Conservation (phyloP, 2,113 vertebrate genomes). For the Rallus limicola region DNA sequence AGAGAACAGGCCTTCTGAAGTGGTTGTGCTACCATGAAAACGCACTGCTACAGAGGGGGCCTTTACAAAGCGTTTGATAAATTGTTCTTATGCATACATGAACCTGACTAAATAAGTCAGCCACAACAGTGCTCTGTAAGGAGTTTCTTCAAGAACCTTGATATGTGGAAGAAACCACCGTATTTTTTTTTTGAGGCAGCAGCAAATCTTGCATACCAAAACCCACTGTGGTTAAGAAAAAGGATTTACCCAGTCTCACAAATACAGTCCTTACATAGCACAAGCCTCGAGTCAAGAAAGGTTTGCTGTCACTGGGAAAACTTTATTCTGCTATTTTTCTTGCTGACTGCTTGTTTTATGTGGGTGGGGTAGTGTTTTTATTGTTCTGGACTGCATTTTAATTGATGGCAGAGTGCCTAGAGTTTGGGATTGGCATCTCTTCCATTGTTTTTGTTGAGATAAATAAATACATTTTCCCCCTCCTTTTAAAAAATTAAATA, state of each 20-base stretch:
- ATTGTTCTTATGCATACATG: not conserved
- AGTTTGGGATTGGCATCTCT: constrained; percentile 52
- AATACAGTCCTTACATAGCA: not conserved
- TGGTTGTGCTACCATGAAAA: not conserved
- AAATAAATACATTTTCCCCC: not conserved
- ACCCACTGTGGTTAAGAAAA: not conserved
- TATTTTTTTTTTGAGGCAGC: not conserved
- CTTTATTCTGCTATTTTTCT: constrained; percentile 43
- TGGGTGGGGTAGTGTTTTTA: constrained; percentile 59
- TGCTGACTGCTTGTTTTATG: constrained; percentile 49
- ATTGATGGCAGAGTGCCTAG: constrained; percentile 58
- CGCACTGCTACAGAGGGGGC: not conserved
- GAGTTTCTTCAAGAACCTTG: not conserved
- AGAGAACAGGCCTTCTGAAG: not conserved
- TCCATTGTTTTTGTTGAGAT: constrained; percentile 35
- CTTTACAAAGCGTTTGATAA: not conserved
- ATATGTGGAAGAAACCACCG: not conserved
- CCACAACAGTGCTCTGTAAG: not conserved
- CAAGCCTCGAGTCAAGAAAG: not conserved
- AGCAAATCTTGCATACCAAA: not conserved
- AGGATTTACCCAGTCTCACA: not conserved
- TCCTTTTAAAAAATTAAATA: not conserved
- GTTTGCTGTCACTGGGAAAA: constrained; percentile 35
- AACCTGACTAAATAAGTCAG: not conserved
- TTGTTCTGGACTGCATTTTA: constrained; percentile 55